Conservation (phyloP, 1,140 invertebrate genomes). For the Tribolium madens region DNA sequence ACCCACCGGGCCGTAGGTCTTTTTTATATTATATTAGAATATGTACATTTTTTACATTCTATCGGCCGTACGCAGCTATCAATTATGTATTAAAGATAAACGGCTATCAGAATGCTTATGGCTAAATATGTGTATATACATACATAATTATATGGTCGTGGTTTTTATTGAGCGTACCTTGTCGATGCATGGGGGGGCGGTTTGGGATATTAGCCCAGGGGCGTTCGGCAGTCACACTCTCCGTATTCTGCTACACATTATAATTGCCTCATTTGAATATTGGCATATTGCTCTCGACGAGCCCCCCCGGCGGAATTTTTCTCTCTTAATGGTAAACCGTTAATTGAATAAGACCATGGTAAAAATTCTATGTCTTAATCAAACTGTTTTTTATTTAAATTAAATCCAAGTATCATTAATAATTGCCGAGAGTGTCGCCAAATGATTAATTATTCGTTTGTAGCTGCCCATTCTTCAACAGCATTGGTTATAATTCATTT, state of each 20-base stretch:
- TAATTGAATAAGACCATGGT: too few species aligned
- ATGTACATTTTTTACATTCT: conserved; percentile 65
- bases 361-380: too few species aligned
- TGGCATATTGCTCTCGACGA: conserved; percentile 49
- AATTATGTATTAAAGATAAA: conserved; percentile 68
- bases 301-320: conserved; percentile 1
- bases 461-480: conserved; percentile 15
- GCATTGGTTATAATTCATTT: conserved; percentile 38
- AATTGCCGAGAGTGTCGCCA: not conserved
- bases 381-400: not conserved
- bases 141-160: conserved; percentile 66
- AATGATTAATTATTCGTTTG: conserved; percentile 33
- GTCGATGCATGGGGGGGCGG: conserved; percentile 50
- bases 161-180: conserved; percentile 64
- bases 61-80: conserved; percentile 64
- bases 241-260: conserved; percentile 59
- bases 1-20: conserved; percentile 49
- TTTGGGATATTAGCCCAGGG: conserved; percentile 52
- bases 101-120: conserved; percentile 65
- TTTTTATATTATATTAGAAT: conserved; percentile 63
- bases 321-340: too few species aligned
- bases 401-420: conserved; percentile 15
- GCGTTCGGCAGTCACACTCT: conserved; percentile 62
- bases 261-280: conserved; percentile 63
- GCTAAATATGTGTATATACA: conserved; percentile 66